Conservation (phyloP, 2,113 vertebrate species). For the Gallinago media region DNA sequence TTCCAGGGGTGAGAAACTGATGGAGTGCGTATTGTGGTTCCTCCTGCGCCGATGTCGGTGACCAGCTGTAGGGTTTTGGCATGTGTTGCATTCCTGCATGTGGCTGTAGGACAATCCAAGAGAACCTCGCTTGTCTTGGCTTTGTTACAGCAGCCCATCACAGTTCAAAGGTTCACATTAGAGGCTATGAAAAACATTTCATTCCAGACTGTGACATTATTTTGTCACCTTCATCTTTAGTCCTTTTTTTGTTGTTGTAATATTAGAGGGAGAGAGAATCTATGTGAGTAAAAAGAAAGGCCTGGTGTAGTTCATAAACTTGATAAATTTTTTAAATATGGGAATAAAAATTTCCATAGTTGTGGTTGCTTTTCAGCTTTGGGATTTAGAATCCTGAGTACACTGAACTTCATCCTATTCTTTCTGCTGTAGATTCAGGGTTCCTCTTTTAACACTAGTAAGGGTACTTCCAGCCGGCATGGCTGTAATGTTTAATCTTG, state of each 20-base stretch:
- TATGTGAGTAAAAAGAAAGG: background rate
- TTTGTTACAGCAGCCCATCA: background rate
- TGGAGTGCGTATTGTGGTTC: background rate
- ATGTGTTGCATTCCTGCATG: conserved; percentile 16
- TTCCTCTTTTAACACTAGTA: background rate
- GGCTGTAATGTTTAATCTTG: background rate
- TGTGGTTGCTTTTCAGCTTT: background rate
- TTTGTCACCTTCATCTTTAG: background rate
- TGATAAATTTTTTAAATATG: background rate
- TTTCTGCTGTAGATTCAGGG: background rate
- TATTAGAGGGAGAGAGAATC: background rate
- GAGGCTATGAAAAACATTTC: background rate
- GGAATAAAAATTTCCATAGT: background rate
- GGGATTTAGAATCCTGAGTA: background rate
- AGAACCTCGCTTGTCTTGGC: conserved; percentile 20
- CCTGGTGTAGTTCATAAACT: background rate
- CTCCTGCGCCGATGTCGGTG: background rate
- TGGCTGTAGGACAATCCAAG: conserved; percentile 39
- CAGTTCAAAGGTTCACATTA: background rate
- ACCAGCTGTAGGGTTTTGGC: conserved; percentile 28
- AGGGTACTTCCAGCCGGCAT: background rate
- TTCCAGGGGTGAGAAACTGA: background rate
- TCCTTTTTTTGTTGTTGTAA: background rate
- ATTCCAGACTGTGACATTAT: background rate
- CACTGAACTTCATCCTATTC: accelerated